Base-by-base conservation (phyloP, 2,797 vertebrate genomes). In the Ctenochaetus hawaiiensis region DNA sequence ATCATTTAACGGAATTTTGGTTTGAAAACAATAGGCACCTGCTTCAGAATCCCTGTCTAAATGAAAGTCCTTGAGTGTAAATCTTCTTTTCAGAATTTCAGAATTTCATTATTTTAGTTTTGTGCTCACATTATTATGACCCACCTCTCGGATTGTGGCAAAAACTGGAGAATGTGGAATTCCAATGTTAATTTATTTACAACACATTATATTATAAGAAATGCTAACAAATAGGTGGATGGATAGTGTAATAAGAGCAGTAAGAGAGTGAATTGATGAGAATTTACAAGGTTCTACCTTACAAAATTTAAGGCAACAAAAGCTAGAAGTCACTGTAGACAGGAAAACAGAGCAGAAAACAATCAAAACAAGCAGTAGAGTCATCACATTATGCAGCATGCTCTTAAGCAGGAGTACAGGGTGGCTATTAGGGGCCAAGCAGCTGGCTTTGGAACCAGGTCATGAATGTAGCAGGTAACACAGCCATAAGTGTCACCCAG, bases 181-280 rank as follows among this genome's bases (percentile, higher is more conserved):
- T 48, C 43, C 43, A 43, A 56, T 22, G 52, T 22, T 3, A 6
- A 44, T 54, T n/a, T 34, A 41, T 53, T 23, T 52, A 59, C 17
- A 54, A 13, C 20, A 58, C 34, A 65, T 34, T 45, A 13, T 23
- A 23, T 45, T 0, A 5, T 13, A 45, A 37, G 34, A 43, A 61
- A 26, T 63, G 18, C 10, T 44, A 65, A 45, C 52, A 51, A 58
- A 64, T 22, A n/a, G 39, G 63, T n/a, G 22, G 45, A 57, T 34
- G 26, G 16, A 37, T 14, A 14, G 12, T 45, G 44, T 45, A 14
- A 41, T 41, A 41, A 2, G 1, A 41, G 39, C 20, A 45, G 14
- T 48, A 18, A 43, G 57, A 12, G 12, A 8, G 37, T 22, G 22
- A 37, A 12, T 6, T 34, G 30, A 34, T 34, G 30, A 34, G 30